A percentile compares a stretch with the other conserved stretches of the same genome.
Conservation (phyloP, 1,140 invertebrate species). For the Drosophila azteca region DNA sequence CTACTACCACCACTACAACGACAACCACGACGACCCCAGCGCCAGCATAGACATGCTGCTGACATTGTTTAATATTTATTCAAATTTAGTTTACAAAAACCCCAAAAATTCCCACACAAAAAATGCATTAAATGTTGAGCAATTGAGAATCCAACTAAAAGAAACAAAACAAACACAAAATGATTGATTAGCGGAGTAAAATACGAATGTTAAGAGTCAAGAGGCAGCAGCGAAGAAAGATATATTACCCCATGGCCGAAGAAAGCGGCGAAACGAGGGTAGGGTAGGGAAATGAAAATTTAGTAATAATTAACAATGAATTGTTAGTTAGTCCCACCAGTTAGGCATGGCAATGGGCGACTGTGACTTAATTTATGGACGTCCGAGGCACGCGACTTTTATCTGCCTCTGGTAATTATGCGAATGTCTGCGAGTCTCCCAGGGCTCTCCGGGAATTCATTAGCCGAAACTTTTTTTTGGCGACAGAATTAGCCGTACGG, state of each 20-base stretch:
- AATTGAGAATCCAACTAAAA: not conserved
- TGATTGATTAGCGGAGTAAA: conserved; percentile 40
- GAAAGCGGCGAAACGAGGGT: conserved; percentile 28
- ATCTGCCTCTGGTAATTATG: conserved; percentile 57
- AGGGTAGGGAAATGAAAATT: conserved; percentile 45
- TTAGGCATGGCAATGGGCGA: conserved; percentile 33
- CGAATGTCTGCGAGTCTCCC: conserved; percentile 34
- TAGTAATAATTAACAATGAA: conserved; percentile 61
- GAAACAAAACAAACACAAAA: conserved; percentile 24
- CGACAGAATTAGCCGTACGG: conserved; percentile 61
- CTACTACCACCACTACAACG: conserved; percentile 2
- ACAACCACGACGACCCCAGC: not conserved
- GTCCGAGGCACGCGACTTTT: conserved; percentile 68
- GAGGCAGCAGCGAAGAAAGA: conserved; percentile 27
- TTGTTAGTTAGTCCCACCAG: conserved; percentile 51
- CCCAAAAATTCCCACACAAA: too few species aligned
- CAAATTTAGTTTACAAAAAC: too few species aligned
- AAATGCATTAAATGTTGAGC: too few species aligned
- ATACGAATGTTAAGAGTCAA: conserved; percentile 24
- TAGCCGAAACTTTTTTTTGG: conserved; percentile 51
- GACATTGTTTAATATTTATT: too few species aligned
- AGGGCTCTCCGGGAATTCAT: conserved; percentile 48
- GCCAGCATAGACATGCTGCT: not conserved
- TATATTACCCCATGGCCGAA: conserved; percentile 47
- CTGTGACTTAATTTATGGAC: conserved; percentile 55